Conservation (phyloP, 2,113 vertebrate genomes). For the Hippocampus barbouri region DNA sequence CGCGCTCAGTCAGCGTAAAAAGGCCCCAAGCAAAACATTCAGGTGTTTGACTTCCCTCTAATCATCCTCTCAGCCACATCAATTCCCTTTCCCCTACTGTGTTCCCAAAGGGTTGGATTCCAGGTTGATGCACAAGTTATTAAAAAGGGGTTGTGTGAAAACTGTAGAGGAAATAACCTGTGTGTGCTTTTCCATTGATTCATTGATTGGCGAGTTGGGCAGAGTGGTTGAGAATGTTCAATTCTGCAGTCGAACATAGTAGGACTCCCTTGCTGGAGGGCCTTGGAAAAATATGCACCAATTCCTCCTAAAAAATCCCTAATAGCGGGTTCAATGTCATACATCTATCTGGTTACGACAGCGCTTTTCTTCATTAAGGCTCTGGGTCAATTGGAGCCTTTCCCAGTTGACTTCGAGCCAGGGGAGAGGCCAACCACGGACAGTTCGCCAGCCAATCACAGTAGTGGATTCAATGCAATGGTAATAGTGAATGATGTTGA, state of each 20-base stretch:
- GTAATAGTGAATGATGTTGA: neutral
- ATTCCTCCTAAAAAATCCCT: neutral
- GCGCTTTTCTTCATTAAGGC: too few relatives aligned
- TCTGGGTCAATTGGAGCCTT: too few relatives aligned
- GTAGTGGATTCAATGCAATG: neutral
- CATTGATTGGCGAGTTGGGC: neutral
- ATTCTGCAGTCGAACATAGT: neutral
- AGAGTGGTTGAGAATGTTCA: neutral
- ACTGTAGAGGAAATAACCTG: slow-evolving; percentile 3
- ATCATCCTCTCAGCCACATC: slow-evolving; percentile 24
- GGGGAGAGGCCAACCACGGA: too few relatives aligned
- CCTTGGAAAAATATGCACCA: neutral
- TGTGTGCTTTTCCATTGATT: neutral
- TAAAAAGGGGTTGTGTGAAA: slow-evolving; percentile 1
- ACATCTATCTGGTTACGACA: too few relatives aligned
- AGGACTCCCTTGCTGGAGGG: too few relatives aligned
- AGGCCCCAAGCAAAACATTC: slow-evolving; percentile 33
- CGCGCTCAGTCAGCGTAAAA: slow-evolving; percentile 15
- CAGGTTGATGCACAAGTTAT: slow-evolving; percentile 30
- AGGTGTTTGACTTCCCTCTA: slow-evolving; percentile 31
- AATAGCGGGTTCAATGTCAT: too few relatives aligned
- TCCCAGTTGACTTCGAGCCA: too few relatives aligned
- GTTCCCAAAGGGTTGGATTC: slow-evolving; percentile 29
- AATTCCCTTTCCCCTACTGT: slow-evolving; percentile 17
- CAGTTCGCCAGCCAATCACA: neutral